These are phyloP conservation scores for Casuarius casuarius DNA, from an alignment of 2,113 vertebrate genomes.

Conservation along the genomic window DNA sequence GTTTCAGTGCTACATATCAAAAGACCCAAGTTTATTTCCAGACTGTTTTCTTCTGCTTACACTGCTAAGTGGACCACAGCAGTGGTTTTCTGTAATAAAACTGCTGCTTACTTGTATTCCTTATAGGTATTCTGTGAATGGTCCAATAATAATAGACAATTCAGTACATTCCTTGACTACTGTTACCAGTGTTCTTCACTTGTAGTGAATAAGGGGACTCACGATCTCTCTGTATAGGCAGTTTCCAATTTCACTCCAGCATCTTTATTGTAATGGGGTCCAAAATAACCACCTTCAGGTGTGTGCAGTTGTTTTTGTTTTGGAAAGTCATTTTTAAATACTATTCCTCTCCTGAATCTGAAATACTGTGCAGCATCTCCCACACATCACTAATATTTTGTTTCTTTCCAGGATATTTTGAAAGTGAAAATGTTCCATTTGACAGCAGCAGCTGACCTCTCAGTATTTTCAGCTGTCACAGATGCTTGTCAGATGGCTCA, in stretches of 20 bases:
- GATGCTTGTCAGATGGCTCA: slow-evolving; percentile 39
- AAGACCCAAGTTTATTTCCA: neutral
- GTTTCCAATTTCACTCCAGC: neutral
- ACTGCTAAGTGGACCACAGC: neutral
- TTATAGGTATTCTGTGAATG: neutral
- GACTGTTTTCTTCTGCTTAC: neutral
- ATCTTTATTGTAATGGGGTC: neutral
- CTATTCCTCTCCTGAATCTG: neutral
- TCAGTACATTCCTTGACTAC: neutral
- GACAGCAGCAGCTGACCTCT: neutral
- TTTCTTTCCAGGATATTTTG: neutral
- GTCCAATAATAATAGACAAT: neutral
- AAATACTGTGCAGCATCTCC: neutral
- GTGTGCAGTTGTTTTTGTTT: neutral
- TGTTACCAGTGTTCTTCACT: neutral
- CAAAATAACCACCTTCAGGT: neutral
- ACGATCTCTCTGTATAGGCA: neutral
- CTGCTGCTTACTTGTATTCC: neutral
- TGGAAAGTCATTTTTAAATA: neutral
- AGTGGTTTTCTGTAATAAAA: neutral
- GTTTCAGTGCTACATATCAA: neutral
- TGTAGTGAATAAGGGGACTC: neutral
- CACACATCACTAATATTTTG: neutral
- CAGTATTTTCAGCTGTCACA: slow-evolving; percentile 22
- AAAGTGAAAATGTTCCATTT: neutral